phyloP scores from a whole-genome alignment of 2,113 vertebrate species.

The Lepisosteus oculatus region DNA sequence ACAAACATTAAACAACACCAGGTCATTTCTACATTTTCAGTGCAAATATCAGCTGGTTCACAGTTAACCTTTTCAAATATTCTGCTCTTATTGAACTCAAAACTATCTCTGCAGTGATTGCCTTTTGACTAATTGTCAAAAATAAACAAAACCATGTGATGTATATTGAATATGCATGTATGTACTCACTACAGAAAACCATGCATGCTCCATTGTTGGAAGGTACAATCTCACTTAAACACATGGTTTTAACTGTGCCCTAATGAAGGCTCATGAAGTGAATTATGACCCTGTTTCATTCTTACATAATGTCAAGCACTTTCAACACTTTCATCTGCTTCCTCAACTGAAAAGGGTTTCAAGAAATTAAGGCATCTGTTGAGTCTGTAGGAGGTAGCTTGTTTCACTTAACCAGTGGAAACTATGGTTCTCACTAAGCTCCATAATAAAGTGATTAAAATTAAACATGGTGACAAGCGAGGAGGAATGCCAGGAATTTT shows the following conservation, averaged over 20 bases:
- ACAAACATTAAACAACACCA: too few species aligned
- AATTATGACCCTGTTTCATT: slow-evolving; percentile 34
- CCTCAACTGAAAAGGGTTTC: slow-evolving; percentile 36
- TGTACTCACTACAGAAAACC: too few species aligned
- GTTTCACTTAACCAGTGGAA: slow-evolving; percentile 78
- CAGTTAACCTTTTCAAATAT: too few species aligned
- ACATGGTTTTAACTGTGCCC: slow-evolving; percentile 18
- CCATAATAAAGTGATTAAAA: slow-evolving; percentile 78
- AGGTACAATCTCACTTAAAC: slow-evolving; percentile 23
- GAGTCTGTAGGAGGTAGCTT: slow-evolving; percentile 58
- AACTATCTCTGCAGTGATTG: too few species aligned
- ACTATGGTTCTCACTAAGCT: slow-evolving; percentile 80
- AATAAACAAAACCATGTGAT: too few species aligned
- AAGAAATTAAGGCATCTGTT: slow-evolving; percentile 62
- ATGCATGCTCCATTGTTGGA: neutral
- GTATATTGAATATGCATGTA: too few species aligned
- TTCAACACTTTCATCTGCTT: slow-evolving; percentile 29
- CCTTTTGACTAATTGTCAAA: too few species aligned
- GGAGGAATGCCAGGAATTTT: slow-evolving; percentile 86
- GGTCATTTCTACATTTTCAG: too few species aligned
- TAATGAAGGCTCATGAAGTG: slow-evolving; percentile 8
- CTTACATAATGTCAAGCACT: slow-evolving; percentile 49
- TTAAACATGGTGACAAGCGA: slow-evolving; percentile 75
- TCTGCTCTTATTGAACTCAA: too few species aligned
- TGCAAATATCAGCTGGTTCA: too few species aligned